Evolutionary conservation across 2,113 vertebrate genomes (phyloP).

Genomic region (Puma concolor): DNA sequence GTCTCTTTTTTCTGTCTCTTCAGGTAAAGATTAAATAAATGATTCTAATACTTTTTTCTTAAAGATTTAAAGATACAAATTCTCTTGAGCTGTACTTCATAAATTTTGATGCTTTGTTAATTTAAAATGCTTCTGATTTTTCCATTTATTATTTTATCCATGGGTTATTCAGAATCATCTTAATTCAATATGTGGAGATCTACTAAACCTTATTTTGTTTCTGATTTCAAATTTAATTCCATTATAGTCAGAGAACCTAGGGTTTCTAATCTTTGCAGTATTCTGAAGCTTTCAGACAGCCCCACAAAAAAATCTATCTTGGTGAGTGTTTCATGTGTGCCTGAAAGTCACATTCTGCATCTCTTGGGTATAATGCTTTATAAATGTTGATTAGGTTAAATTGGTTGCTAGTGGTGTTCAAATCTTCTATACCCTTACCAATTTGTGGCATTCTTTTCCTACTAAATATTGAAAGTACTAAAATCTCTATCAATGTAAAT

Average conservation of each 20-base stretch:
- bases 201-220: not conserved
- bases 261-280: not conserved
- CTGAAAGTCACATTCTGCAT: not conserved
- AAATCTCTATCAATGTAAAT: not conserved
- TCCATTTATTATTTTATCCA: not conserved
- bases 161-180: not conserved
- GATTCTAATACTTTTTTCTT: not conserved
- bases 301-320: not conserved
- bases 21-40: not conserved
- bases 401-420: not conserved
- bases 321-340: not conserved
- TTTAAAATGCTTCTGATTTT: not conserved
- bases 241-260: not conserved
- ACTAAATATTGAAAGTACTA: not conserved
- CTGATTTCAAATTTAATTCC: constrained; percentile 16
- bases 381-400: not conserved
- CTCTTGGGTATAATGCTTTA: not conserved
- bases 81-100: not conserved
- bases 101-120: not conserved
- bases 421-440: not conserved
- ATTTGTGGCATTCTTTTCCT: not conserved
- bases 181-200: not conserved
- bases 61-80: constrained; percentile 5
- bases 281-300: not conserved
- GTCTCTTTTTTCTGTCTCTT: not conserved